Evolutionary conservation across 2,888 invertebrate species (phyloP), one percentile per base, ranked within the genome.

Genomic region (Drosophila birchii): DNA sequence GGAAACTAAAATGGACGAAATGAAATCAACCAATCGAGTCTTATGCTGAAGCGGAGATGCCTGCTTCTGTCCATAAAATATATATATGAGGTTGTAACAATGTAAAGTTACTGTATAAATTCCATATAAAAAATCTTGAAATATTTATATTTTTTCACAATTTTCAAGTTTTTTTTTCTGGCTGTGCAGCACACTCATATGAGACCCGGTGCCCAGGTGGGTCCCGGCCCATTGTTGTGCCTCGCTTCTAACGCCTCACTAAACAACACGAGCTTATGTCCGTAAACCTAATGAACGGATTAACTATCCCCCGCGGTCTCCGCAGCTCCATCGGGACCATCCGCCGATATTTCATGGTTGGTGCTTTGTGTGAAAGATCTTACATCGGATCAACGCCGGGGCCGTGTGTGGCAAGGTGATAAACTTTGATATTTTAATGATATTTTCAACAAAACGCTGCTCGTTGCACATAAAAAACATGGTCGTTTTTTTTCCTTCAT

Each of bases 351-450:
- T 57, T 57, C 66, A 61, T 55, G 54, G 16, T 49, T 23, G 44
- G 20, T 59, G 36, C 54, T 64, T 54, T 72, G 60, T 78, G 44
- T 59, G 38, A 44, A 34, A 66, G 73, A 62, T 74, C 74, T 72
- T 75, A 68, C 74, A 73, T 47, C 61, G 74, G 73, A 74, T 73
- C 72, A 73, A 63, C 72, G 34, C 60, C 62, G 43, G 43, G 54
- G 34, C 77, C 51, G 84, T 76, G 75, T 86, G 85, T 86, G 83
- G 86, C 81, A 86, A 81, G 82, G 83, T 78, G 84, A 89, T 89
- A 89, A 89, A 89, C 86, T 89, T 88, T 83, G 86, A 77, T 87
- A 88, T 85, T 90, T 90, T 90, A 90, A 90, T 90, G 89, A 83
- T 83, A 83, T 88, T 85, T 90, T 89, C 88, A 90, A 90, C 89